Percentiles rank a stretch among this genome's conserved stretches.
phyloP scores from a whole-genome alignment of 2,797 vertebrate species.

The Notamacropus eugenii region DNA sequence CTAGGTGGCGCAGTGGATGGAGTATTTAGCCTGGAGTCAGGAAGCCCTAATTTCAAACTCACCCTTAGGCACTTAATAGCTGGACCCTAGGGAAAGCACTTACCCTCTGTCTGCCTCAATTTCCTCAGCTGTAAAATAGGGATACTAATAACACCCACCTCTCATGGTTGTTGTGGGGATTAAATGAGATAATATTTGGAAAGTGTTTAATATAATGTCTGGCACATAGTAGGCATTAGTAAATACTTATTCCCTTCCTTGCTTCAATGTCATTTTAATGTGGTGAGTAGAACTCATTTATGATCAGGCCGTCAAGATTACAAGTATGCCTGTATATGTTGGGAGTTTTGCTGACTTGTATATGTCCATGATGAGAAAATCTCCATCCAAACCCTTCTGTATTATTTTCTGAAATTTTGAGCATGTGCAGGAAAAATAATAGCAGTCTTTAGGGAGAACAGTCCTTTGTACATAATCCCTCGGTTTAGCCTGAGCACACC shows the following conservation, averaged over 20 bases:
- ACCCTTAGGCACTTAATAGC: background rate
- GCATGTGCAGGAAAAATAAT: background rate
- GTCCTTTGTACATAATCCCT: background rate
- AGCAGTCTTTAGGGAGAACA: background rate
- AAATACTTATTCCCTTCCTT: background rate
- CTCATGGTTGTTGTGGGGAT: background rate
- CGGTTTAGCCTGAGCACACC: background rate
- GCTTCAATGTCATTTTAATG: background rate
- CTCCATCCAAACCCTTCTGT: background rate
- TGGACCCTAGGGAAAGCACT: background rate
- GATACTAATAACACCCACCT: background rate
- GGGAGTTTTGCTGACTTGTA: background rate
- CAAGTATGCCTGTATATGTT: background rate
- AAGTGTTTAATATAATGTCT: background rate
- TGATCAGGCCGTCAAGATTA: background rate
- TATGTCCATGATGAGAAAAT: background rate
- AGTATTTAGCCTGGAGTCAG: background rate
- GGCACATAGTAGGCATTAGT: background rate
- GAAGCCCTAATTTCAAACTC: background rate
- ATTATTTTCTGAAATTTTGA: background rate
- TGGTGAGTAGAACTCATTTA: background rate
- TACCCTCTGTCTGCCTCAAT: background rate
- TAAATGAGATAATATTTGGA: background rate
- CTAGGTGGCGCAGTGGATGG: background rate
- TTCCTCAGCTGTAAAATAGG: background rate